Evolutionary conservation across 2,113 vertebrate species (phyloP).

Genomic region (Chrysochloris asiatica): DNA sequence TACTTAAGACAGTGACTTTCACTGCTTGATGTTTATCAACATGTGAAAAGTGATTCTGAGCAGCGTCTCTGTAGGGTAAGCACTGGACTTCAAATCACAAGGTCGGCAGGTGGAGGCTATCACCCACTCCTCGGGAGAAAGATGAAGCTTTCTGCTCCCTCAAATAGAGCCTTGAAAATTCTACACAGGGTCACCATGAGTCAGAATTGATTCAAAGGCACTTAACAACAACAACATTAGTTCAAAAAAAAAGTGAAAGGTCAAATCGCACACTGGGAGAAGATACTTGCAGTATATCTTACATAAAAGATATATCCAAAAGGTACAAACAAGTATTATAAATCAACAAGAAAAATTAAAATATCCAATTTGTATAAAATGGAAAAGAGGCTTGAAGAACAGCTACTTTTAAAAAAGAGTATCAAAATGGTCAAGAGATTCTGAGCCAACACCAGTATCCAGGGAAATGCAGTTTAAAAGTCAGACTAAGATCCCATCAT

Average conservation of each 20-base stretch:
- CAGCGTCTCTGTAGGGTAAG: too few relatives aligned
- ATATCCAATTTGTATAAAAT: background rate
- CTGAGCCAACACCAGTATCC: background rate
- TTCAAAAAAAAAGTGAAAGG: background rate
- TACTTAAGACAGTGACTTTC: background rate
- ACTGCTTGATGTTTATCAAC: background rate
- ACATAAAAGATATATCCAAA: slow-evolving; percentile 18
- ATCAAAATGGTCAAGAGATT: slow-evolving; percentile 7
- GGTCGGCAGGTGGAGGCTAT: too few relatives aligned
- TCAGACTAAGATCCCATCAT: background rate
- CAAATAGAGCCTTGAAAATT: too few relatives aligned
- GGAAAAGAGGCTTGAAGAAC: background rate
- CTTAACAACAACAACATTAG: too few relatives aligned
- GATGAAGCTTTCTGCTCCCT: too few relatives aligned
- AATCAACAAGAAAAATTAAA: slow-evolving; percentile 2
- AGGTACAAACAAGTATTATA: background rate
- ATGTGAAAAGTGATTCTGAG: background rate
- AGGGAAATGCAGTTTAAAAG: slow-evolving; percentile 5
- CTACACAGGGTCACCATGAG: too few relatives aligned
- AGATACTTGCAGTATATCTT: background rate
- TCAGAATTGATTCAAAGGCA: too few relatives aligned
- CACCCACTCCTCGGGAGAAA: too few relatives aligned
- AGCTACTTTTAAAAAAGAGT: slow-evolving; percentile 14
- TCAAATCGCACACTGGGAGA: background rate
- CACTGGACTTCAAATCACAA: too few relatives aligned